These are phyloP conservation scores for Channa striata DNA, from an alignment of 2,797 vertebrate species.

Conservation along the genomic window DNA sequence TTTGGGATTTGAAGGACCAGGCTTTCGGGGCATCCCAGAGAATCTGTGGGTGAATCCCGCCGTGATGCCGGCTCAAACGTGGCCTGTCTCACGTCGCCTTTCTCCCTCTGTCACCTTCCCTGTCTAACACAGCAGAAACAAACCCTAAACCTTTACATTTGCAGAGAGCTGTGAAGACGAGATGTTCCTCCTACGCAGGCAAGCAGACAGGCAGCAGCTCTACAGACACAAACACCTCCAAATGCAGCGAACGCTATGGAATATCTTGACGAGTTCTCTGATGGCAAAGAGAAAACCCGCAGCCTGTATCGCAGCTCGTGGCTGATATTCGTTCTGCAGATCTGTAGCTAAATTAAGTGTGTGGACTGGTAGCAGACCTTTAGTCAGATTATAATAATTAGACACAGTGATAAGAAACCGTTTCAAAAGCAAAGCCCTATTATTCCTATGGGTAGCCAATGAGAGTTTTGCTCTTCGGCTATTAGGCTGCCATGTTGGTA, in stretches of 20 bases:
- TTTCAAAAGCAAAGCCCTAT: fast-evolving
- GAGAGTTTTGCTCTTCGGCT: not conserved
- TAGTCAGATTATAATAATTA: not conserved
- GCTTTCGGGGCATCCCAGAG: conserved; percentile 47
- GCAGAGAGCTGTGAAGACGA: conserved; percentile 67
- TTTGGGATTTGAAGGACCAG: conserved; percentile 31
- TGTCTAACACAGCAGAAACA: conserved; percentile 55
- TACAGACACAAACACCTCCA: conserved; percentile 64
- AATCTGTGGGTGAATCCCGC: conserved; percentile 58
- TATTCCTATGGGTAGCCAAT: not conserved
- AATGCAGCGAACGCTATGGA: conserved; percentile 47
- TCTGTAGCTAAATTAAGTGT: conserved; percentile 16
- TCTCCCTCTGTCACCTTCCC: conserved; percentile 21
- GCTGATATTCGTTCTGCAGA: conserved; percentile 25
- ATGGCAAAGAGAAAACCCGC: conserved; percentile 35
- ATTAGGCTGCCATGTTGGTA: conserved; percentile 38
- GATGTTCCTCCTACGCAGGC: conserved; percentile 75
- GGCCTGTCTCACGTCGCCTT: conserved; percentile 15
- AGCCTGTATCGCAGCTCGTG: conserved; percentile 28
- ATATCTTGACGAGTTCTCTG: conserved; percentile 46
- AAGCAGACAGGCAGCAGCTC: conserved; percentile 65
- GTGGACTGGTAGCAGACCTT: not conserved
- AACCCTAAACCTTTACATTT: conserved; percentile 53
- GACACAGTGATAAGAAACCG: not conserved
- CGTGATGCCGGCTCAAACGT: conserved; percentile 55